Base-by-base conservation (phyloP, 1,140 invertebrate genomes). In the Vollenhovia emeryi region DNA sequence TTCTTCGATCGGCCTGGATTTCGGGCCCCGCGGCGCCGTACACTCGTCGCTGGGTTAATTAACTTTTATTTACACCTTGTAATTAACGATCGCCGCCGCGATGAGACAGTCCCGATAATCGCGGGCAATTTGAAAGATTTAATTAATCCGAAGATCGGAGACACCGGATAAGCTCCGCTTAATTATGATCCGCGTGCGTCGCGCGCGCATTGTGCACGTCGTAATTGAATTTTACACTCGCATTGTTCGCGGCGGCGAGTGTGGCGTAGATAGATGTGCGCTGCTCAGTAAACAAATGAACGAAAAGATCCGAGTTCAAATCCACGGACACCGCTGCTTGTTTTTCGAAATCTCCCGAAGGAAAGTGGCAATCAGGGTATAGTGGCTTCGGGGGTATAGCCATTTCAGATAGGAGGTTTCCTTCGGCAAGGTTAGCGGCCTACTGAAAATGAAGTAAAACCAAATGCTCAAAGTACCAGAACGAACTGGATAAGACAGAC, bases 91-190 rank as follows among this genome's bases (percentile, higher is more conserved):
- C 59, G 27, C 21, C 59, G 27, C 21, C 43, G 40, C 30, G 87
- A 78, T 84, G 80, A 84, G 57, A 52, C 24, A 30, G 33, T 57
- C 24, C 21, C 73, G n/a, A 80, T 78, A 78, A 27, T 52, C 84
- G 62, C 43, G 30, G 59, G 3, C 21, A 74, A 86, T 89, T 89
- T 78, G 69, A 86, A 89, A 55, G 87, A 86, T 86, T 89, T 86
- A 76, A 90, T 90, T 87, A 87, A 89, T 57, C 27, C 75, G 36
- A 48, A 76, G 86, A 86, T 82, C 83, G 43, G 45, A 82, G 33
- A 52, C 64, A 52, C 55, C 48, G 45, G 82, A 69, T 85, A 80
- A 88, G 50, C 59, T 76, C n/a, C 73, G 50, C 52, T 88, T 79
- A 87, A 85, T 75, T 71, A 82, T 82, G 55, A 82, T 73, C 24